Evolutionary conservation across 1,140 invertebrate genomes (phyloP).

Genomic region (Trypoxylus dichotomus): DNA sequence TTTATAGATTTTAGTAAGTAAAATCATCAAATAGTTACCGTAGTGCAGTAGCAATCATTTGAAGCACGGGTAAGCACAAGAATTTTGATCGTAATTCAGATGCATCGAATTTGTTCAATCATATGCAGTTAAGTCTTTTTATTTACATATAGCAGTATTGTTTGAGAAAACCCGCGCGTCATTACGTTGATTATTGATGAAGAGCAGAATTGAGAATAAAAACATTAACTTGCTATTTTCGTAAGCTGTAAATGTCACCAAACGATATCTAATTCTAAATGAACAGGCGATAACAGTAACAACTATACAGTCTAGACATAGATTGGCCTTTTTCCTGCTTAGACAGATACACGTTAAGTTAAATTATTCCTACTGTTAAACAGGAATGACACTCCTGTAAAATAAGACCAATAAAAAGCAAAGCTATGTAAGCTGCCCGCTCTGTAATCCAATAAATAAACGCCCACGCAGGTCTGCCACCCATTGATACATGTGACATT

Average conservation of each 20-base stretch:
- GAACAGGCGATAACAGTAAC: neutral
- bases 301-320: neutral
- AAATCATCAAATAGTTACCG: too few relatives aligned
- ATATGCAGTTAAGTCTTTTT: too few relatives aligned
- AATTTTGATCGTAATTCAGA: too few relatives aligned
- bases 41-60: too few relatives aligned
- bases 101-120: too few relatives aligned
- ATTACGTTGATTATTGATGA: too few relatives aligned
- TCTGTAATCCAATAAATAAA: slow-evolving; percentile 19
- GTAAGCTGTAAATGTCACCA: neutral
- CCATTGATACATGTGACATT: slow-evolving; percentile 24
- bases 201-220: too few relatives aligned
- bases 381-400: slow-evolving; percentile 23
- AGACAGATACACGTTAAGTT: neutral
- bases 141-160: too few relatives aligned
- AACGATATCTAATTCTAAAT: neutral
- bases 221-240: too few relatives aligned
- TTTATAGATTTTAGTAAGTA: too few relatives aligned
- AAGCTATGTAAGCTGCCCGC: slow-evolving; percentile 1
- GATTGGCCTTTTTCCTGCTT: neutral
- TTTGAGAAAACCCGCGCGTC: too few relatives aligned
- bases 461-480: slow-evolving; percentile 15
- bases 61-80: too few relatives aligned
- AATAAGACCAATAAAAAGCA: slow-evolving; percentile 24
- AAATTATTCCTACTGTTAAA: slow-evolving; percentile 15